Evolutionary conservation across 1,140 invertebrate genomes (phyloP), one percentile per base, ranked within the genome.

Genomic region (Rhagoletis pomonella): DNA sequence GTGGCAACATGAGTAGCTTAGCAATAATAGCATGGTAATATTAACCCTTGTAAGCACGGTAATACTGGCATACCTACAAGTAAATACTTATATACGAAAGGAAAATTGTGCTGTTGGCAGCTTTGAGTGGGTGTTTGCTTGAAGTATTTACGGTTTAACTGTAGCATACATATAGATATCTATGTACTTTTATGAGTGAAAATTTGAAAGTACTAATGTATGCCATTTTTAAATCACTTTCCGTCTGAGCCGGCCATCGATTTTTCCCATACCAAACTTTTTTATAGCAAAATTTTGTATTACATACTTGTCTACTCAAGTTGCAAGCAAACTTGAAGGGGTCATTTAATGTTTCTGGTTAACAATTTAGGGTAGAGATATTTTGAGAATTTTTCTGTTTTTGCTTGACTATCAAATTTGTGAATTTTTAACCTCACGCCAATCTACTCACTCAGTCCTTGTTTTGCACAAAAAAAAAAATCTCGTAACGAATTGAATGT

Each of bases 221-320:
- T 73, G 44, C 5, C 42, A 73, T 47, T 73, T 14, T 73, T 14
- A 73, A 73, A 42, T 42, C 12, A 42, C 44, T 73, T 17, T 29
- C 14, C 14, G 67, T 73, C 67, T 67, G 67, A 42, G 67, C n/a
- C 67, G 39, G 29, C 42, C 44, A 73, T 73, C 44, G 67, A 73
- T 73, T 73, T 73, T 47, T 47, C 67, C 44, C 67, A 17, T 73
- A 73, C 67, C 14, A 12, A 12, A 73, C 12, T 47, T 73, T 29
- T 73, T 73, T 9, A 29, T 67, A 29, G 29, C 64, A 67, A 67
- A 67, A 39, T 67, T 29, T 29, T 29, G 29, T 39, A 39, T 67
- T 12, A 67, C 29, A 29, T 42, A 19, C 64, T 67, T 19, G 50
- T 55, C 50, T 55, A 55, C 50, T 55, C 50, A 55, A 55, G 10